Evolutionary conservation across 2,888 invertebrate genomes (phyloP).

Genomic region (Omphaloscelis lunosa): DNA sequence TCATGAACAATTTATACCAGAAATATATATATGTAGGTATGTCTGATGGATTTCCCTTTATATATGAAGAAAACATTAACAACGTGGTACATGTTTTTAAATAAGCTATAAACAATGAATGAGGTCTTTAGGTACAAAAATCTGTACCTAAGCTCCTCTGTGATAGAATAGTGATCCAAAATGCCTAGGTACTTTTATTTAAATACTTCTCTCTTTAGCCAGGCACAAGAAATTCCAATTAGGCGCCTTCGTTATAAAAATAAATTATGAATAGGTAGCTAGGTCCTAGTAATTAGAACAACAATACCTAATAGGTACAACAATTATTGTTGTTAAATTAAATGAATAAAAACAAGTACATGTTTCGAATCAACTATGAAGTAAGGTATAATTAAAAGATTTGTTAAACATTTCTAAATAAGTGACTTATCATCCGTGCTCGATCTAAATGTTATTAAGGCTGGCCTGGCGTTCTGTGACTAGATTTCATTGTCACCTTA

Average conservation of each 20-base stretch:
- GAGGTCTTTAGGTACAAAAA: constrained; percentile 55
- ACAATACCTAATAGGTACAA: not conserved
- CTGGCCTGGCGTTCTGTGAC: constrained; percentile 6
- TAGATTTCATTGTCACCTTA: not conserved
- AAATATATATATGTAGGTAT: constrained; percentile 8
- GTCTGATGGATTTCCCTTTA: constrained; percentile 19
- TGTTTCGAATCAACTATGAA: constrained; percentile 6
- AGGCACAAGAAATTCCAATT: constrained; percentile 66
- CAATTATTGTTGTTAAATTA: not conserved
- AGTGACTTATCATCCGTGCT: constrained; percentile 35
- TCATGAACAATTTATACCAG: constrained; percentile 5
- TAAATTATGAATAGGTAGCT: constrained; percentile 33
- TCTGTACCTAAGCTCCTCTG: constrained; percentile 55
- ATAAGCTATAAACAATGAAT: constrained; percentile 31
- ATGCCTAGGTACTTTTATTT: constrained; percentile 65
- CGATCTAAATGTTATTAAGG: constrained; percentile 46
- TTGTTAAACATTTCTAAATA: constrained; percentile 60
- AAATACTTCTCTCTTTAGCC: constrained; percentile 64
- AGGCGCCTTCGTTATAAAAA: constrained; percentile 48
- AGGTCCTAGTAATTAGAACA: constrained; percentile 19
- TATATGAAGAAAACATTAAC: constrained; percentile 27
- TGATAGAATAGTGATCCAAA: constrained; percentile 54
- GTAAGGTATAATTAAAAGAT: constrained; percentile 13
- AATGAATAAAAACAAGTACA: not conserved
- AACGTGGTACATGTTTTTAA: constrained; percentile 34